Percentiles rank a stretch among this genome's conserved stretches.
Evolutionary conservation across 1,140 invertebrate genomes (phyloP).

Genomic region (Orussus abietinus): DNA sequence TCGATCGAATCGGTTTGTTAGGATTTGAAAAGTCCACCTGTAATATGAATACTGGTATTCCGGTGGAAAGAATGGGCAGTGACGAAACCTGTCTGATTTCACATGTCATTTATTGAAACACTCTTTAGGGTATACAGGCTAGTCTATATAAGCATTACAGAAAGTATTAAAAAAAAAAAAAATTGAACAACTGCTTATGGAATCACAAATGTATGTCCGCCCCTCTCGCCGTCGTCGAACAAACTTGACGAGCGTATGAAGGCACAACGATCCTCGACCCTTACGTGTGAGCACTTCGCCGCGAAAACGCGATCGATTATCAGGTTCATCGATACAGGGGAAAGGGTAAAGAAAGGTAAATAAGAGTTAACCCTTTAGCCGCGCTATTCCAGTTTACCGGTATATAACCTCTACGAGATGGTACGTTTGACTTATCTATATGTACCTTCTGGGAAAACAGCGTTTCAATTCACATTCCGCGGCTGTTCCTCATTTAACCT

Average conservation of each 20-base stretch:
- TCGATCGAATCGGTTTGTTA: too few relatives aligned
- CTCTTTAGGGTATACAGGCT: slow-evolving; percentile 48
- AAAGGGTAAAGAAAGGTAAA: not conserved
- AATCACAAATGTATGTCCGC: slow-evolving; percentile 48
- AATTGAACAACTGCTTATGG: slow-evolving; percentile 45
- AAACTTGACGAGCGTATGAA: slow-evolving; percentile 43
- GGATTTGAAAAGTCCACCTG: too few relatives aligned
- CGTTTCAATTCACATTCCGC: too few relatives aligned
- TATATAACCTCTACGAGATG: too few relatives aligned
- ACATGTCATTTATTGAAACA: slow-evolving; percentile 52
- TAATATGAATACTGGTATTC: too few relatives aligned
- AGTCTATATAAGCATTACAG: slow-evolving; percentile 51
- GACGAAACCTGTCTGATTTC: slow-evolving; percentile 27
- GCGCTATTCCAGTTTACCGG: too few relatives aligned
- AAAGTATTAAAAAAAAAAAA: slow-evolving; percentile 41
- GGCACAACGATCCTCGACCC: slow-evolving; percentile 54
- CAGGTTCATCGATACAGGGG: not conserved
- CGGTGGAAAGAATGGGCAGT: too few relatives aligned
- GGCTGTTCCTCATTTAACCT: too few relatives aligned
- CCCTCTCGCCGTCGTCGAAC: slow-evolving; percentile 37
- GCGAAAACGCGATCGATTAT: slow-evolving; percentile 32
- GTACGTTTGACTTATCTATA: too few relatives aligned
- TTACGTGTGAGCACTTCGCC: slow-evolving; percentile 48
- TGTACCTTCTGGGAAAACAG: too few relatives aligned
- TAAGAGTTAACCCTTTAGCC: slow-evolving; percentile 13